phyloP scores from a whole-genome alignment of 2,888 invertebrate species.

The Phyllotreta striolata region DNA sequence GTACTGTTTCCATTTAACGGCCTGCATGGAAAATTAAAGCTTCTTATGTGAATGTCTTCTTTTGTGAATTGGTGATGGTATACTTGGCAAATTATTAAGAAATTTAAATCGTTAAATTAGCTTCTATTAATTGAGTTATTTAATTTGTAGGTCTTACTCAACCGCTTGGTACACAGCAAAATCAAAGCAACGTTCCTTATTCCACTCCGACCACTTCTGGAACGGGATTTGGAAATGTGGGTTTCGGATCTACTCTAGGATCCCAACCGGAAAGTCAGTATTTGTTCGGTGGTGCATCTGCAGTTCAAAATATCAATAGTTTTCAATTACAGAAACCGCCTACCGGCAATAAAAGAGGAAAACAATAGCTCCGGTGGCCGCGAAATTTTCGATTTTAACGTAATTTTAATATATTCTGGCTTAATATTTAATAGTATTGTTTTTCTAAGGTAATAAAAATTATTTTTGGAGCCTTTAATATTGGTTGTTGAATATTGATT shows the following conservation, averaged over 20 bases:
- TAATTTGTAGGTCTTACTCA: constrained; percentile 32
- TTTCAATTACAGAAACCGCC: constrained; percentile 80
- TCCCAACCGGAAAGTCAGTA: constrained; percentile 52
- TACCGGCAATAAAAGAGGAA: constrained; percentile 71
- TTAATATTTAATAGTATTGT: too few species aligned
- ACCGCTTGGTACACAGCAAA: constrained; percentile 20
- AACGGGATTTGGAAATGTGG: constrained; percentile 35
- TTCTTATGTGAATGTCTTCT: too few species aligned
- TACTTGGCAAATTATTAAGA: background rate
- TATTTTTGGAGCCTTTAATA: too few species aligned
- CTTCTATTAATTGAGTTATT: constrained; percentile 49
- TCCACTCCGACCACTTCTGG: constrained; percentile 28
- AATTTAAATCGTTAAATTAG: constrained; percentile 44
- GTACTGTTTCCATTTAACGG: constrained; percentile 29
- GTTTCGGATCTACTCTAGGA: constrained; percentile 41
- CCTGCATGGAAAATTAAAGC: background rate
- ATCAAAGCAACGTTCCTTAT: constrained; percentile 25
- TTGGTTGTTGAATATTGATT: too few species aligned
- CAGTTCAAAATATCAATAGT: constrained; percentile 39
- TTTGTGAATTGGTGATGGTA: constrained; percentile 40
- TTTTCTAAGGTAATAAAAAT: too few species aligned
- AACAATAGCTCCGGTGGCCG: constrained; percentile 59
- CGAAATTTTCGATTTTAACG: too few species aligned
- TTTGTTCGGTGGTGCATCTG: constrained; percentile 54
- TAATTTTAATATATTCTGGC: too few species aligned